A percentile compares a stretch with the other conserved stretches of the same genome.
Conservation (phyloP, 1,140 invertebrate genomes). For the Leptinotarsa defecta region DNA sequence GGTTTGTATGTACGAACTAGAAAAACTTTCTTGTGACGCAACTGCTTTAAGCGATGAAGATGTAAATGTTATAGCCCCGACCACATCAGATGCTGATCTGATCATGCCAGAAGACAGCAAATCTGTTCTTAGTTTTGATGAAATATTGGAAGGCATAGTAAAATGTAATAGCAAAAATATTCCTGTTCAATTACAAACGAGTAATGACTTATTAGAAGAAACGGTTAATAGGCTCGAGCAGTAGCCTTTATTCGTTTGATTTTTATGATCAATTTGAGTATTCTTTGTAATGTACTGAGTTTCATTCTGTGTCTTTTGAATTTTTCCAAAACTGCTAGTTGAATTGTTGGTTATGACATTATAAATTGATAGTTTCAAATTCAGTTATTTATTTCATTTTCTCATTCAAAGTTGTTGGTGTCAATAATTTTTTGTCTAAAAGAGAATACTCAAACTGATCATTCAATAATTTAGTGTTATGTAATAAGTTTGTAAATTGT, state of each 20-base stretch:
- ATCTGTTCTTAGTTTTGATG: slow-evolving; percentile 39
- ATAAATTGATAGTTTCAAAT: too few species aligned
- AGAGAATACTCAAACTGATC: not conserved
- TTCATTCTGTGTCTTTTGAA: too few species aligned
- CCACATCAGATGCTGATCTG: slow-evolving; percentile 38
- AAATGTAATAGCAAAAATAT: slow-evolving; percentile 45
- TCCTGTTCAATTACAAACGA: slow-evolving; percentile 27
- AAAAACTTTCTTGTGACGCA: slow-evolving; percentile 41
- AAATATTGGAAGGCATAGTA: slow-evolving; percentile 40
- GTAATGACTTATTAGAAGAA: slow-evolving; percentile 27
- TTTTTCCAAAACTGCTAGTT: too few species aligned
- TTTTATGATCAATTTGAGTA: slow-evolving; percentile 1
- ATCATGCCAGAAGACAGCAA: slow-evolving; percentile 35
- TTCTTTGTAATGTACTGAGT: not conserved
- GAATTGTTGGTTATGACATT: too few species aligned
- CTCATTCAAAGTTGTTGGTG: too few species aligned
- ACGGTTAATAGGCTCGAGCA: slow-evolving; percentile 27
- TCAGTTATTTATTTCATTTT: too few species aligned
- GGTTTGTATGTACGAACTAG: slow-evolving; percentile 45
- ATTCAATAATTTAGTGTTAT: not conserved
- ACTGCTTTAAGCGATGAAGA: slow-evolving; percentile 37
- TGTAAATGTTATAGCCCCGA: slow-evolving; percentile 31
- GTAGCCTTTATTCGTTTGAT: not conserved
- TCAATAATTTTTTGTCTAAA: not conserved
- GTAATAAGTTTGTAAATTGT: slow-evolving; percentile 12